A percentile compares a stretch with the other conserved stretches of the same genome.
phyloP scores from a whole-genome alignment of 2,888 invertebrate species.

The Harmothoe impar region DNA sequence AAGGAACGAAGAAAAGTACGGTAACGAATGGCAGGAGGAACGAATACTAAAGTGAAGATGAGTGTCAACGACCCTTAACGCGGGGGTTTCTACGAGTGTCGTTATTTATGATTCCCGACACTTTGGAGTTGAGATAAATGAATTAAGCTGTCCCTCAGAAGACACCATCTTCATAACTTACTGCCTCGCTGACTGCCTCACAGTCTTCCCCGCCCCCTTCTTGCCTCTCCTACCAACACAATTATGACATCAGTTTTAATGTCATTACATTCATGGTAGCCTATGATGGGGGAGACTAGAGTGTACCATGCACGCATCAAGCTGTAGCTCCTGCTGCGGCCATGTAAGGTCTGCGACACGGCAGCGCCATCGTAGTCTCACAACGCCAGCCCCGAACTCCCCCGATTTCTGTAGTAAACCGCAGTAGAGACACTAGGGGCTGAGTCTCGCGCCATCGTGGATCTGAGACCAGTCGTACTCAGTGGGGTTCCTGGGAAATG shows the following conservation, averaged over 20 bases:
- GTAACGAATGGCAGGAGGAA: neutral
- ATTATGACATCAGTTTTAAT: constrained; percentile 20
- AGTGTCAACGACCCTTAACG: neutral
- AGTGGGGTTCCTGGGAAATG: no score
- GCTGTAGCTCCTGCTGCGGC: no score
- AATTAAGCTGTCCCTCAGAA: constrained; percentile 18
- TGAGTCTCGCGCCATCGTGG: no score
- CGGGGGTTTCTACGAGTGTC: neutral
- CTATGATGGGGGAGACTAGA: neutral
- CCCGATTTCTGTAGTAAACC: no score
- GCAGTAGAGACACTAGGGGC: no score
- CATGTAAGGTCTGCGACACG: no score
- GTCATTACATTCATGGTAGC: neutral
- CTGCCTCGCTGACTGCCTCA: neutral
- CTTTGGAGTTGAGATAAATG: neutral
- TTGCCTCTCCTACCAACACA: neutral
- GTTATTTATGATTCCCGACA: neutral
- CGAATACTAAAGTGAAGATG: neutral
- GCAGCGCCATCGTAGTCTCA: no score
- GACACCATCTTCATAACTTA: neutral
- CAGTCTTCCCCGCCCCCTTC: neutral
- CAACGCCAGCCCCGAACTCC: no score
- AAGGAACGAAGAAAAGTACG: no score
- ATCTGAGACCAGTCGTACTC: no score
- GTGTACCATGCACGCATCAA: neutral